These are phyloP conservation scores for Azemiops feae DNA, from an alignment of 2,113 vertebrate species.

Conservation along the genomic window DNA sequence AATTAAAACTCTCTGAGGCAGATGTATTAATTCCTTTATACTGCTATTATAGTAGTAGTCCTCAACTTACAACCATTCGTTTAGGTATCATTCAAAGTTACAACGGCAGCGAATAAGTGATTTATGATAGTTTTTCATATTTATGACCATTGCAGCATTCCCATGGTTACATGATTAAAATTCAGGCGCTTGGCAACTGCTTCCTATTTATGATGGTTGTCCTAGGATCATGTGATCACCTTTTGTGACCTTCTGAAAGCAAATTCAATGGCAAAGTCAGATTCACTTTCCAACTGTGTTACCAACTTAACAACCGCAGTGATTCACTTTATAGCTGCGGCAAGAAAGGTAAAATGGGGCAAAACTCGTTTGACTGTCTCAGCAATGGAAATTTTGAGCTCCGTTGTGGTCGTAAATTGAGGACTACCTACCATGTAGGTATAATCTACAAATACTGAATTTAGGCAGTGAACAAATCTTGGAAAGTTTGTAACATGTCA, in stretches of 20 bases:
- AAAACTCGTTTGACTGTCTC: neutral
- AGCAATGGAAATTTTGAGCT: neutral
- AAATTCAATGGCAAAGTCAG: neutral
- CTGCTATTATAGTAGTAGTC: neutral
- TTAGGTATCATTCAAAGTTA: neutral
- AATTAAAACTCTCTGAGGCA: constrained; percentile 54
- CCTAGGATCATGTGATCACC: neutral
- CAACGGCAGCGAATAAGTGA: neutral
- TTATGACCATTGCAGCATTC: neutral
- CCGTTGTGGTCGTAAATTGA: neutral
- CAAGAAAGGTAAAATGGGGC: neutral
- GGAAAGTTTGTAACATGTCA: neutral
- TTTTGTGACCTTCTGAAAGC: neutral
- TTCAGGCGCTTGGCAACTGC: neutral
- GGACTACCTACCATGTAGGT: neutral
- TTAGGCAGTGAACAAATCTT: neutral
- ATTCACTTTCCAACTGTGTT: neutral
- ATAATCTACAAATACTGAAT: neutral
- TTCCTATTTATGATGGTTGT: neutral
- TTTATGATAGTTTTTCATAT: no score
- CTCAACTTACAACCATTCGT: neutral
- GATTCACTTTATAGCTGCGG: neutral
- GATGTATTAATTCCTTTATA: constrained; percentile 27
- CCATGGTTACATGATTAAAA: neutral
- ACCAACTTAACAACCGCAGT: neutral